Base-by-base conservation (phyloP, 2,113 vertebrate species). In the Romanogobio albipinnatus region DNA sequence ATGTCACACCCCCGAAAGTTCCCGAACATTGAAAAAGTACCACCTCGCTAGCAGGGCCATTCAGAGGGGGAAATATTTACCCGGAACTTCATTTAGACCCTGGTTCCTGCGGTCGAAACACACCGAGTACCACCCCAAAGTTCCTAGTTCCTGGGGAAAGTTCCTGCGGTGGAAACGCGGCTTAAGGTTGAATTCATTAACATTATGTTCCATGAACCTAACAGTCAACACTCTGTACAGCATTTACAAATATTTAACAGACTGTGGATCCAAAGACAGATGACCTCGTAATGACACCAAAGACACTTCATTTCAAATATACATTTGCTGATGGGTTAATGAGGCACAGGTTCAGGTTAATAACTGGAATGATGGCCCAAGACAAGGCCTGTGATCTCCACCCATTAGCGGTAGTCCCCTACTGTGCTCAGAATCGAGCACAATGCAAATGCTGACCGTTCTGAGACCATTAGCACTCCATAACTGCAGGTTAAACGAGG, bases 321-420 rank as follows among this genome's bases (percentile, higher is more conserved):
- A 36, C 59, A 81, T 64, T 80, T 62, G 39, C 49, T 68, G 73
- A 62, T 22, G 68, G 59, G 47, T 61, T 70, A 76, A 86, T 66
- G 75, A 83, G 61, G 24, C 53, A 82, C 61, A 68, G 8, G 61
- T 24, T 56, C 29, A 45, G 36, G 33, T 78, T 73, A 85, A 85
- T 82, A 83, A 82, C 47, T 83, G 24, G 17, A 83, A 51, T 49
- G 75, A 79, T 36, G 53, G 66, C 64, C 24, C 36, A 75, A 68
- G 77, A 62, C 15, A 19, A 49, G 64, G 11, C 73, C 73, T 33
- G 49, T 78, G 78, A 85, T 85, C 79, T 85, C 29, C 66, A 71
- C n/a, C 79, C 79, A 82, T 87, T 87, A 85, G 43, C 39, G 39
- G 22, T 43, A 9, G 47, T 43, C 59, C 62, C 62, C 70, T 70